Conservation (phyloP, 2,797 vertebrate genomes). For the Sebastes taczanowskii region DNA sequence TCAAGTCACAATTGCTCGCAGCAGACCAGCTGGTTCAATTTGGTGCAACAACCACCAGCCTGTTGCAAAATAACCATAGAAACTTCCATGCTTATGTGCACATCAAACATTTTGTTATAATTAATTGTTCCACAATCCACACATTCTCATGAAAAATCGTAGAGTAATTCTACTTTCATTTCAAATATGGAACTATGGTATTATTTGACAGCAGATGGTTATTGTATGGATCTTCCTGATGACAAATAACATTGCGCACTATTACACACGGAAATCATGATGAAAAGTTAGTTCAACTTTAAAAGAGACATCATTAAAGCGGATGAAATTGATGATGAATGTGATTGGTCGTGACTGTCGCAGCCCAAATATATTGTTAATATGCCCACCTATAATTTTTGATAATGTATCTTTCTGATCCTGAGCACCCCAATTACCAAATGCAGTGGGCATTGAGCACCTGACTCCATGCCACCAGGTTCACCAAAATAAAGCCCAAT, state of each 20-base stretch:
- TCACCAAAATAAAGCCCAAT: neutral
- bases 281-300: neutral
- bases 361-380: neutral
- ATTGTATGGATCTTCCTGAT: neutral
- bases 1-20: neutral
- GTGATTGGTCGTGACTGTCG: neutral
- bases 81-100: neutral
- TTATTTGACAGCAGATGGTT: neutral
- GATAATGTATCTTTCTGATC: neutral
- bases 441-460: neutral
- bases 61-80: neutral
- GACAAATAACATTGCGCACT: neutral
- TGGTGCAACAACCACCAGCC: neutral
- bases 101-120: neutral
- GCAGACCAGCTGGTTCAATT: neutral
- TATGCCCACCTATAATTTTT: neutral
- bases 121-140: neutral
- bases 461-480: neutral
- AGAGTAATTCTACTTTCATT: neutral
- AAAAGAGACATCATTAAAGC: neutral
- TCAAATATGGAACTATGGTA: neutral
- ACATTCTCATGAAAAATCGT: no score
- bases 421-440: neutral
- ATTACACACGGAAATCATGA: neutral
- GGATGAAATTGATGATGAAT: neutral